Base-by-base conservation (phyloP, 1,140 invertebrate species). In the Tetragonula clypearis region DNA sequence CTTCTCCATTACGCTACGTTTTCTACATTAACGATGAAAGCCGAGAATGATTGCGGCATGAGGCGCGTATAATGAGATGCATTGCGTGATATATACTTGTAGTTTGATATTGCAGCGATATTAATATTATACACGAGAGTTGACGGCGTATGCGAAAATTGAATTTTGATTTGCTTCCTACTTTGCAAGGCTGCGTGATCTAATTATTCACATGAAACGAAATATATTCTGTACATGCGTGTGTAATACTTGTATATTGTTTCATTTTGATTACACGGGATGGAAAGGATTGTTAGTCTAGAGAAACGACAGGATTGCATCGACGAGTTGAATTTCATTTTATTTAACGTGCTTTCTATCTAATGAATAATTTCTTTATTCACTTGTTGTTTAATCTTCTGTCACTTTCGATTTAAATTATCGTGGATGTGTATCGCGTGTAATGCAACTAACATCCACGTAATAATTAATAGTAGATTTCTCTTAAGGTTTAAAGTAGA, bases 1-100 rank as follows among this genome's bases (percentile, higher is more conserved):
- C 19, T 65, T 23, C 35, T 74, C 6, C 71, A 85, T 87, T 85
- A 88, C 68, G 35, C 74, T 72, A 76, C 66, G 77, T 88, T 55
- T 72, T 62, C 66, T 11, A 23, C 3, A 62, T 62, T 62, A n/a
- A 62, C n/a, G 14, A n/a, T 11, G 23, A 35, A 75, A 72, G n/a
- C 21, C 14, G 35, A 19, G 23, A 66, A 19, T 53, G 15, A 14
- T 0, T 21, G 19, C 53, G 21, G 17, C 1, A 4, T 3, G 11
- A 62, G 23, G 3, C 11, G 11, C 6, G 41, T 35, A 66, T 21
- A 66, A 19, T 4, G 15, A 35, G 17, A 35, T 49, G 35, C 56
- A 60, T 65, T 49, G n/a, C 30, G 21, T 23, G 26, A 41, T 77
- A 60, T 19, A 21, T 15, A n/a, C 15, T 26, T 66, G 15, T 30